These are phyloP conservation scores for Eufriesea mexicana DNA, from an alignment of 1,140 invertebrate genomes.

Conservation along the genomic window DNA sequence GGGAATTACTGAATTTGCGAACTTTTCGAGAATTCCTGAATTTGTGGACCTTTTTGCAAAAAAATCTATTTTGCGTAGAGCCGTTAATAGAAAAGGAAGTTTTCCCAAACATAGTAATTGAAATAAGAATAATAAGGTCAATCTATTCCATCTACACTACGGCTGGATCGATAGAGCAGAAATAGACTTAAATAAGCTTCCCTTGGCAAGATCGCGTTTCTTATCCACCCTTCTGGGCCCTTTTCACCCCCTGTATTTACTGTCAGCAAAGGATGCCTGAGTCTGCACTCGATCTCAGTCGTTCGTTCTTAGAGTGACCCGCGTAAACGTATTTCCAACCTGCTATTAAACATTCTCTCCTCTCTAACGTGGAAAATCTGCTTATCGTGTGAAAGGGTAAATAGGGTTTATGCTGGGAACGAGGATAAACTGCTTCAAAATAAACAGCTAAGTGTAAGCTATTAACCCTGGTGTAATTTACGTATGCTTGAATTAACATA, in stretches of 20 bases:
- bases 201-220: slow-evolving; percentile 40
- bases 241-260: slow-evolving; percentile 62
- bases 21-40: too few species aligned
- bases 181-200: slow-evolving; percentile 57
- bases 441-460: background rate
- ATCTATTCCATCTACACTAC: background rate
- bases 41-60: too few species aligned
- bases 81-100: too few species aligned
- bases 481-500: background rate
- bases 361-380: slow-evolving; percentile 31
- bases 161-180: slow-evolving; percentile 43
- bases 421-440: background rate
- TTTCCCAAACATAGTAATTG: too few species aligned
- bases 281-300: slow-evolving; percentile 57
- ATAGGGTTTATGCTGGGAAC: background rate
- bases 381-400: slow-evolving; percentile 26
- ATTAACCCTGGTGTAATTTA: slow-evolving; percentile 9
- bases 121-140: slow-evolving; percentile 9
- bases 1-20: too few species aligned
- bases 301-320: slow-evolving; percentile 44
- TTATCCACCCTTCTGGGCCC: slow-evolving; percentile 42
- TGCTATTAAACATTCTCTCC: slow-evolving; percentile 45
- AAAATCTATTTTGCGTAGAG: too few species aligned
- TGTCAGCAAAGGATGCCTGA: slow-evolving; percentile 58
- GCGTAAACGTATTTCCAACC: slow-evolving; percentile 37